Evolutionary conservation across 2,888 invertebrate species (phyloP), one percentile per base, ranked within the genome.

Genomic region (Zygaena filipendulae): DNA sequence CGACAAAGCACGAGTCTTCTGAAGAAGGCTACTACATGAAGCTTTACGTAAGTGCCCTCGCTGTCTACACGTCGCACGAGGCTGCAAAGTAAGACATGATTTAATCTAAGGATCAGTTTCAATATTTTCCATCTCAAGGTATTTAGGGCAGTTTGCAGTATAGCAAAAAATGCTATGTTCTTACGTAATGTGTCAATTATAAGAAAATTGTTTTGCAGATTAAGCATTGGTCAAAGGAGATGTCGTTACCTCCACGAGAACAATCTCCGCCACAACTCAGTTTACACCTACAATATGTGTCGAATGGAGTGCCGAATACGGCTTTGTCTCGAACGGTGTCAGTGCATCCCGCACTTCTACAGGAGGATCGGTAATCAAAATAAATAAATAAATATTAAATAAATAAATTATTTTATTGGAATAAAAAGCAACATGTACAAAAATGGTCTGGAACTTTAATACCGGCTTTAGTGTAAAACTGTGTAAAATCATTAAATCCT

Each of bases 271-370:
- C 86, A 88, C 38, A 86, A 84, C 42, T 82, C 89, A 0, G 81
- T 88, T 18, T 91, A 91, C 57, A 84, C 87, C 2, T 86, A 84
- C 45, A 85, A 83, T 0, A 63, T 88, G 52, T 91, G 91, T 40
- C 69, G 85, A 5, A 85, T 86, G 64, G 88, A 91, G 49, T 91
- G 91, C 40, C 82, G 90, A 18, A 84, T 87, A 42, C 61, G 63
- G 5, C 58, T 87, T 13, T 83, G 87, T 14, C 58, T 84, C 5
- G 69, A 81, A 32, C 62, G 83, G 27, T 91, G 91, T 50, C 81
- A 82, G 1, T 91, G 91, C 53, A 70, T 87, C 18, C 91, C 91
- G 0, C 87, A 89, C 55, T 91, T 91, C 49, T 90, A 89, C 40
- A 82, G 87, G 35, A 82, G 71, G 33, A 74, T 80, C 34, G 82